Evolutionary conservation across 2,888 invertebrate species (phyloP), one percentile per base, ranked within the genome.

Genomic region (Dasysyrphus tricinctus): DNA sequence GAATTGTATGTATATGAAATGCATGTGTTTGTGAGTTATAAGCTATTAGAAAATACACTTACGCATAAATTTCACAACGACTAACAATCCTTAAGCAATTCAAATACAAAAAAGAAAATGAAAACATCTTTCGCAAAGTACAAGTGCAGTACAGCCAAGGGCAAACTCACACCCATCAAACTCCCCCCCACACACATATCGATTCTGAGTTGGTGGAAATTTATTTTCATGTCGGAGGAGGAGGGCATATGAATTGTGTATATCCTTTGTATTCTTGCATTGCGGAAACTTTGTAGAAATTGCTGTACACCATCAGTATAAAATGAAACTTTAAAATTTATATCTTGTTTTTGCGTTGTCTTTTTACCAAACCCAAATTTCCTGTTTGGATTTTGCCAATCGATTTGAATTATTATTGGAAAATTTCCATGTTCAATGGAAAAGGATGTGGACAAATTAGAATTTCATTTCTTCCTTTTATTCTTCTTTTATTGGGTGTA

Each of bases 61-160:
- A 75, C 44, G 79, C 65, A 84, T 84, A 72, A 79, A 79, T 76
- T 72, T 76, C 65, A 63, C 67, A 77, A 77, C 77, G 74, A 77
- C 77, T 37, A 80, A 77, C 77, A 80, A 63, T 77, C 51, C 47
- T 42, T 56, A 67, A 59, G 61, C 37, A 69, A 51, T 44, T 47
- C 2, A 7, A 54, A 14, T n/a, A 49, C 49, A 14, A 12, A 54
- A 14, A 24, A 49, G 49, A 16, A 12, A 16, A 24, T 12, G 6
- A 24, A 24, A 24, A 24, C 24, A 24, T 14, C 14, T 29, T 32
- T 32, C 4, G 14, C 14, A 54, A 24, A 76, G 59, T 69, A 47
- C 73, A 76, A 69, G 80, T 47, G 51, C 77, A 85, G 59, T 73
- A 54, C 73, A 70, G 63, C 77, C 77, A 85, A 80, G 85, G 80